phyloP scores from a whole-genome alignment of 2,113 vertebrate genomes.

The Shinisaurus crocodilurus region DNA sequence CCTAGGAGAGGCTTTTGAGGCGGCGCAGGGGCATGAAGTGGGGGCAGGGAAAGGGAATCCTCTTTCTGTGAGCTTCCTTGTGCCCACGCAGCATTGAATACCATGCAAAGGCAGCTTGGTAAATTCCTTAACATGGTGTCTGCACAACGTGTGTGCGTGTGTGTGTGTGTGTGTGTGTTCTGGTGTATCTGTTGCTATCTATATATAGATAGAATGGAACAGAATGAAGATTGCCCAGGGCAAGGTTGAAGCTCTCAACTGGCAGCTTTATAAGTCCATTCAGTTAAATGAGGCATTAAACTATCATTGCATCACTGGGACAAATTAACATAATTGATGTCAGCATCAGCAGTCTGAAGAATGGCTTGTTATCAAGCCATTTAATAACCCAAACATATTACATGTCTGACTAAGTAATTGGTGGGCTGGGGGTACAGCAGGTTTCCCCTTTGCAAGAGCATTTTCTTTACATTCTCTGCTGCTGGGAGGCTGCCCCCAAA shows the following conservation, averaged over 20 bases:
- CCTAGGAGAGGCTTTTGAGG: not conserved
- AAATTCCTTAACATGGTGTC: not conserved
- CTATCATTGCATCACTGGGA: slow-evolving; percentile 36
- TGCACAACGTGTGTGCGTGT: not conserved
- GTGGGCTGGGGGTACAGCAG: slow-evolving; percentile 16
- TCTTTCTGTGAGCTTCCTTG: not conserved
- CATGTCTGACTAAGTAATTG: slow-evolving; percentile 11
- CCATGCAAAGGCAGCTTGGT: not conserved
- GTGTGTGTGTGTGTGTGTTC: not conserved
- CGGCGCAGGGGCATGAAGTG: not conserved
- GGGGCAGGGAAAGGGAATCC: too few species aligned
- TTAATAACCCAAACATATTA: slow-evolving; percentile 21
- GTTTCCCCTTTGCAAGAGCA: not conserved
- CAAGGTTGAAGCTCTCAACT: slow-evolving; percentile 16
- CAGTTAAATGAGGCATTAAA: slow-evolving; percentile 54
- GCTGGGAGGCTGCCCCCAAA: slow-evolving; percentile 34
- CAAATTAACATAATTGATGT: slow-evolving; percentile 43
- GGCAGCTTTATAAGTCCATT: slow-evolving; percentile 19
- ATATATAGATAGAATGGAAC: slow-evolving; percentile 1
- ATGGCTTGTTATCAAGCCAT: slow-evolving; percentile 40
- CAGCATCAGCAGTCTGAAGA: not conserved
- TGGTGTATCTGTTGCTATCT: not conserved
- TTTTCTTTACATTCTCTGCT: slow-evolving; percentile 18
- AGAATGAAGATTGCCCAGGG: slow-evolving; percentile 27
- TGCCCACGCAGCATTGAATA: too few species aligned